Evolutionary conservation across 1,140 invertebrate species (phyloP).

Genomic region (Drosophila eugracilis): DNA sequence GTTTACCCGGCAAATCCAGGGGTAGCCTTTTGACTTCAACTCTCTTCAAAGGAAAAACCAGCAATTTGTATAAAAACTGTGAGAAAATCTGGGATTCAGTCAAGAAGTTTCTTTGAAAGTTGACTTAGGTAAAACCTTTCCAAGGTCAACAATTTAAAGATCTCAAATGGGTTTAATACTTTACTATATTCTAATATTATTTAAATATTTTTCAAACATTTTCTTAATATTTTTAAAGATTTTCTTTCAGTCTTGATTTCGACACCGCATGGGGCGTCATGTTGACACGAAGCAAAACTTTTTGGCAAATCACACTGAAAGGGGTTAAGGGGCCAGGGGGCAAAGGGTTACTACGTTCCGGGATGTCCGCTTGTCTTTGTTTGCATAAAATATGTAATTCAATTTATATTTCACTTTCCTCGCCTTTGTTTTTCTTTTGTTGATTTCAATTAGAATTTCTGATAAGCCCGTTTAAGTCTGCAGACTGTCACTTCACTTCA

Average conservation of each 20-base stretch:
- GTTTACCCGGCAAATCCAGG: background rate
- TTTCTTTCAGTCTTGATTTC: constrained; percentile 4
- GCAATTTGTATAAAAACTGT: background rate
- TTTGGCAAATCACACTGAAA: constrained; percentile 40
- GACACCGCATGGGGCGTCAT: constrained; percentile 38
- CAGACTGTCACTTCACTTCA: constrained; percentile 43
- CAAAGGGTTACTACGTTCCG: constrained; percentile 11
- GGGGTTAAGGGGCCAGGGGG: constrained; percentile 7
- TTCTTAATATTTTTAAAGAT: background rate
- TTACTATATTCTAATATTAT: background rate
- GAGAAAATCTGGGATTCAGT: too few species aligned
- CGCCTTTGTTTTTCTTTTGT: constrained; percentile 53
- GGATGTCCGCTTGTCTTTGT: constrained; percentile 26
- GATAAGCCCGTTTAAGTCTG: constrained; percentile 71
- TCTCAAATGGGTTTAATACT: background rate
- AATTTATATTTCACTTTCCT: constrained; percentile 49
- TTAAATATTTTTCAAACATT: background rate
- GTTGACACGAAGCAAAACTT: constrained; percentile 43
- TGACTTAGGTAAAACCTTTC: too few species aligned
- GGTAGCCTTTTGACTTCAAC: constrained; percentile 15
- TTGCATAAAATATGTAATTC: constrained; percentile 53
- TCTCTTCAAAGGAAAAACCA: background rate
- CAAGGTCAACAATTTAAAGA: background rate
- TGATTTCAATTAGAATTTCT: constrained; percentile 75
- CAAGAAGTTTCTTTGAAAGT: too few species aligned